Evolutionary conservation across 92 coral and sea anemone species (phyloP).

Genomic region (Zoanthus sansibaricus): DNA sequence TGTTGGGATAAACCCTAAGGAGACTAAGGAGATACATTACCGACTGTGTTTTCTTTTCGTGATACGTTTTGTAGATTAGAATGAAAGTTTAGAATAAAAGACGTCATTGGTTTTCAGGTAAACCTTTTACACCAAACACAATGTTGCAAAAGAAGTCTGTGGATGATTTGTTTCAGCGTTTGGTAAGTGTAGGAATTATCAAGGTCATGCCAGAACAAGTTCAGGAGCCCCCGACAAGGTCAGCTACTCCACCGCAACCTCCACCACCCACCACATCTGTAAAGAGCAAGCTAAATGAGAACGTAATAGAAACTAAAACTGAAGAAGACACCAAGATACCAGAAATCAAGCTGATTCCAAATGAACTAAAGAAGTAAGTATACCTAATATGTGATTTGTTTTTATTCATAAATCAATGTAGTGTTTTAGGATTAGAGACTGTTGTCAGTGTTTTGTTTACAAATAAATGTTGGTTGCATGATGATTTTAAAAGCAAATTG

Average conservation of each 20-base stretch:
- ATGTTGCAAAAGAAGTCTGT: constrained; percentile 91
- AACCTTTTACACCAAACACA: constrained; percentile 83
- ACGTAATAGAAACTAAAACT: constrained; percentile 16
- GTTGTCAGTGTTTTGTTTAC: too few species aligned
- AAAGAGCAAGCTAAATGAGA: constrained; percentile 12
- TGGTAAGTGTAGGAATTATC: constrained; percentile 85
- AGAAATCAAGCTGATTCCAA: constrained; percentile 71
- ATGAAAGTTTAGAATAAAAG: background rate
- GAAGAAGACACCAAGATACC: constrained; percentile 70
- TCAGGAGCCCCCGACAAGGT: constrained; percentile 69
- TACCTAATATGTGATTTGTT: background rate
- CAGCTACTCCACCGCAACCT: constrained; percentile 39
- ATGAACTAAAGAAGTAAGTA: constrained; percentile 86
- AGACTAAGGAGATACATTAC: too few species aligned
- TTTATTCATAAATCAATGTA: too few species aligned
- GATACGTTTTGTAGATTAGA: background rate
- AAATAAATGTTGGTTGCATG: too few species aligned
- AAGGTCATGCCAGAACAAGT: constrained; percentile 84
- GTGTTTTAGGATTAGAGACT: too few species aligned
- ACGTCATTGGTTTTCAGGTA: constrained; percentile 16
- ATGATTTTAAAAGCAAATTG: too few species aligned
- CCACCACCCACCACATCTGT: constrained; percentile 19
- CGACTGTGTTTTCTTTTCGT: background rate
- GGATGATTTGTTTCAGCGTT: constrained; percentile 86
- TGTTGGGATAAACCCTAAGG: too few species aligned